Evolutionary conservation across 2,888 invertebrate genomes (phyloP).

Genomic region (Melitaea athalia): DNA sequence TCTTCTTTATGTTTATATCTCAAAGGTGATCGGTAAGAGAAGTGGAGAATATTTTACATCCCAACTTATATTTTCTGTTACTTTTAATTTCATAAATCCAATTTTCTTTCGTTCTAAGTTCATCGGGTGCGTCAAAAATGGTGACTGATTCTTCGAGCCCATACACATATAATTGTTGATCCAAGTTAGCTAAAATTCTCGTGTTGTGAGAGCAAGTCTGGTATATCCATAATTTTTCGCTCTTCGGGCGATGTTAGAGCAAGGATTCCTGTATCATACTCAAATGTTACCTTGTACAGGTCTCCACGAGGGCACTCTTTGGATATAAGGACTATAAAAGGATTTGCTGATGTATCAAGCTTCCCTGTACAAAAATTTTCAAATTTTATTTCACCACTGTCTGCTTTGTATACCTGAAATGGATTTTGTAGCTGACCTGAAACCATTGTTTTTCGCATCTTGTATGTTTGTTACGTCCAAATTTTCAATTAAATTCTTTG

Average conservation of each 20-base stretch:
- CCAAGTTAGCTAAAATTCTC: conserved; percentile 49
- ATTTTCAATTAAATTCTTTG: no score
- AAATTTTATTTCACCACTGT: conserved; percentile 46
- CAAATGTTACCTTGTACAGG: conserved; percentile 42
- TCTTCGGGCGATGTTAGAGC: conserved; percentile 7
- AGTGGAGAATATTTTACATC: conserved; percentile 45
- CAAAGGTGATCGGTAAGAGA: conserved; percentile 19
- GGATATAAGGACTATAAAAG: conserved; percentile 40
- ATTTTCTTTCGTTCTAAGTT: conserved; percentile 33
- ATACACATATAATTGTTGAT: conserved; percentile 36
- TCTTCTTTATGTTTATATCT: conserved; percentile 42
- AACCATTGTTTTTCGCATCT: no score
- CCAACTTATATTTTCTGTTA: conserved; percentile 38
- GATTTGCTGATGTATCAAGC: background rate
- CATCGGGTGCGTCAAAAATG: conserved; percentile 15
- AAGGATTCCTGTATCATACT: conserved; percentile 3
- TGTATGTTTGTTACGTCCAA: no score
- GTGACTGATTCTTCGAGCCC: conserved; percentile 19
- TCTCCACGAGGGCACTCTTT: conserved; percentile 38
- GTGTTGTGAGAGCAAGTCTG: background rate
- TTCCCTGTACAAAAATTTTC: conserved; percentile 32
- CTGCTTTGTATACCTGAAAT: conserved; percentile 34
- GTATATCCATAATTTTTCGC: background rate
- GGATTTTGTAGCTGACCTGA: conserved; percentile 26
- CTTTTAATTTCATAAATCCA: conserved; percentile 49